Evolutionary conservation across 2,113 vertebrate species (phyloP).

Genomic region (Tetrao urogallus): DNA sequence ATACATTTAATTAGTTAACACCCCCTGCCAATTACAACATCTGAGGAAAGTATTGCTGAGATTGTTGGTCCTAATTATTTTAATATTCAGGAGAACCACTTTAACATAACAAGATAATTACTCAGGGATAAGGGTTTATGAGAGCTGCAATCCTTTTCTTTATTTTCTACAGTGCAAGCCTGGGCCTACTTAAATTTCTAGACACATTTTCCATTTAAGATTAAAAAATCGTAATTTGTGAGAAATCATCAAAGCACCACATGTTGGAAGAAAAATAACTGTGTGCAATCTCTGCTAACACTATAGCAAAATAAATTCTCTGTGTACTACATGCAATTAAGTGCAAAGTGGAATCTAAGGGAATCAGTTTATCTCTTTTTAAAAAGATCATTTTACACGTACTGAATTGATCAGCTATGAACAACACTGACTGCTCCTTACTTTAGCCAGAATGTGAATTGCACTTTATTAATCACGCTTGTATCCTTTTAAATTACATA

Average conservation of each 20-base stretch:
- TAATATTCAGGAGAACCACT: slow-evolving; percentile 78
- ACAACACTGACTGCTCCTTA: background rate
- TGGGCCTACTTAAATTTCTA: slow-evolving; percentile 65
- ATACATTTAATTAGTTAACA: slow-evolving; percentile 77
- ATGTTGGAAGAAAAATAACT: slow-evolving; percentile 62
- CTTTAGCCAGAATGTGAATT: background rate
- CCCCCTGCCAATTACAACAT: slow-evolving; percentile 75
- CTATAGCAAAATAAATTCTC: slow-evolving; percentile 41
- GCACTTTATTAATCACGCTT: background rate
- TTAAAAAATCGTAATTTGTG: slow-evolving; percentile 70
- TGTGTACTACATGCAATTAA: slow-evolving; percentile 39
- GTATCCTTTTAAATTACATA: background rate
- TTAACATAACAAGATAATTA: slow-evolving; percentile 76
- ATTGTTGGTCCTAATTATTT: slow-evolving; percentile 78
- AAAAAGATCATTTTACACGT: background rate
- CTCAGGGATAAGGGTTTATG: slow-evolving; percentile 59
- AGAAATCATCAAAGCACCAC: slow-evolving; percentile 67
- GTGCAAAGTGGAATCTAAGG: slow-evolving; percentile 33
- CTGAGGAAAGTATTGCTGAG: slow-evolving; percentile 69
- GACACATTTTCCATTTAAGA: slow-evolving; percentile 66
- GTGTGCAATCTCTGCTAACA: slow-evolving; percentile 55
- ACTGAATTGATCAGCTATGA: slow-evolving; percentile 7
- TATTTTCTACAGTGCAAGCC: slow-evolving; percentile 52
- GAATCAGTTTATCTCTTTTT: background rate
- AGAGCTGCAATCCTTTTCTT: slow-evolving; percentile 59